These are phyloP conservation scores for Scolopax mira DNA, from an alignment of 2,113 vertebrate genomes.

Conservation along the genomic window DNA sequence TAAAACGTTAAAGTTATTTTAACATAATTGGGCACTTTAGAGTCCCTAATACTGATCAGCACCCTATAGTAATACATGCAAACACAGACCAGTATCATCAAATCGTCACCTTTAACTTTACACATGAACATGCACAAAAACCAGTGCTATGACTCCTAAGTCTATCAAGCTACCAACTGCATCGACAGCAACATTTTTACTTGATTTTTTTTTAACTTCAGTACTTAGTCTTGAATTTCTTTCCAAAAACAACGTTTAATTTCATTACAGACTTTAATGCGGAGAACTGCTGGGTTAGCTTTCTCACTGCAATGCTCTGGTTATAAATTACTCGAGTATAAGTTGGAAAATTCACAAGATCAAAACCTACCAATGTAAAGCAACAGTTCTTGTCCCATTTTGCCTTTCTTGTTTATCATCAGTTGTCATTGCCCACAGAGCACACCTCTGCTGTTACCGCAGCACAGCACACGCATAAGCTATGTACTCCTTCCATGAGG, in stretches of 20 bases:
- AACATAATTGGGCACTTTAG: background rate
- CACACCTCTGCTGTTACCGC: background rate
- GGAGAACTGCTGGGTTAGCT: constrained; percentile 17
- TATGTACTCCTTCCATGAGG: background rate
- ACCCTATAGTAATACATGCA: background rate
- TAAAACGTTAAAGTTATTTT: background rate
- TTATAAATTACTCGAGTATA: background rate
- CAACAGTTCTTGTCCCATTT: background rate
- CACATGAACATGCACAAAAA: background rate
- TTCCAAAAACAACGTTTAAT: background rate
- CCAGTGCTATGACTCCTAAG: background rate
- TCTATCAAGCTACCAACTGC: background rate
- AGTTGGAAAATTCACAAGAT: background rate
- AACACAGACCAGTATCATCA: background rate
- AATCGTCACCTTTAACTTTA: background rate
- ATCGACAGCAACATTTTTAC: background rate
- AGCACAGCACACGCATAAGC: background rate
- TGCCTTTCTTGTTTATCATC: background rate
- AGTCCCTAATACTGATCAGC: background rate
- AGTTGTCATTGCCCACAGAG: background rate
- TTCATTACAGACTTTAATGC: constrained; percentile 15
- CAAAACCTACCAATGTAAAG: background rate
- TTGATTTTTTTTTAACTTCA: background rate
- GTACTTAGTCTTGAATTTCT: background rate
- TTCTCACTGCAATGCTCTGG: background rate